A percentile compares a stretch with the other conserved stretches of the same genome.
These are phyloP conservation scores for Physeter macrocephalus DNA, from an alignment of 2,113 vertebrate species.

Conservation along the genomic window DNA sequence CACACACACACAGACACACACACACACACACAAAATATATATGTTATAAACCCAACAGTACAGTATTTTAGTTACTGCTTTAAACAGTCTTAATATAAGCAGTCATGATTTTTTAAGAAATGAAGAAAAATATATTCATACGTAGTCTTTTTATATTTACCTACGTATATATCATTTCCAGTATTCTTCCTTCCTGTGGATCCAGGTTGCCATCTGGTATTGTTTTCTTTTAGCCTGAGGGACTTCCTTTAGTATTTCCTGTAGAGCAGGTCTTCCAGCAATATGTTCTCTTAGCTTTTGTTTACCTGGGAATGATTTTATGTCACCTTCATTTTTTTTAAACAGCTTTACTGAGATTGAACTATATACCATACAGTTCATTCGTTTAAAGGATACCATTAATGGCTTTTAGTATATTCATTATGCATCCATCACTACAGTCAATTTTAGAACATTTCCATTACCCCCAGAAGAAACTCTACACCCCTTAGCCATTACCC, in stretches of 20 bases:
- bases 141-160: neutral
- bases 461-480: neutral
- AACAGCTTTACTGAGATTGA: neutral
- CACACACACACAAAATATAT: neutral
- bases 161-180: neutral
- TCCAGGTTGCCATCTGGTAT: neutral
- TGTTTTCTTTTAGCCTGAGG: neutral
- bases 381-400: neutral
- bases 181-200: neutral
- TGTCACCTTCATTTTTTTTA: neutral
- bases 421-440: neutral
- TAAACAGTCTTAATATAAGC: neutral
- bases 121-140: neutral
- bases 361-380: neutral
- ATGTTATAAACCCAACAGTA: neutral
- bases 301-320: neutral
- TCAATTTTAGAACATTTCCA: neutral
- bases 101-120: neutral
- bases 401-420: neutral
- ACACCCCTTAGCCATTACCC: neutral
- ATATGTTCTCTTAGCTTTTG: neutral
- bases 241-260: neutral
- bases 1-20: neutral
- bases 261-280: neutral
- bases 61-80: neutral